Evolutionary conservation across 2,888 invertebrate species (phyloP).

Genomic region (Ectemnius cavifrons): DNA sequence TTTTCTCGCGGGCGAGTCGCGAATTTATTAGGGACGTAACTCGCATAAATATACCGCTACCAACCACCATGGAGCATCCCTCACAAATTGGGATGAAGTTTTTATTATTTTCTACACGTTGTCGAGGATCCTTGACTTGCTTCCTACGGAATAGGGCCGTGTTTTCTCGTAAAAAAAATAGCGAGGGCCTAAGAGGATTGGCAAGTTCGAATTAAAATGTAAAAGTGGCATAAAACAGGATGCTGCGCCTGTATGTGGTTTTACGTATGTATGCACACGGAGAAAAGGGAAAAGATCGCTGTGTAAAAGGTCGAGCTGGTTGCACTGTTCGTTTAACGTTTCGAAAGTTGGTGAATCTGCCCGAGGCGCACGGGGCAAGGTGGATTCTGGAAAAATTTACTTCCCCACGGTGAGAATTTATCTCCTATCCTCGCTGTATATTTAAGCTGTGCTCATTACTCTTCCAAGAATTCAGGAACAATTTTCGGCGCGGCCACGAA

Average conservation of each 20-base stretch:
- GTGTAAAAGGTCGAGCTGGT: no score
- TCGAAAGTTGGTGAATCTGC: no score
- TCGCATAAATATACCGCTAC: slow-evolving; percentile 19
- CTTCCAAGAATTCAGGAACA: slow-evolving; percentile 13
- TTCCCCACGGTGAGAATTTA: slow-evolving; percentile 15
- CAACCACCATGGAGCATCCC: neutral
- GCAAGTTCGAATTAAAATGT: no score
- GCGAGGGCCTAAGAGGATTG: no score
- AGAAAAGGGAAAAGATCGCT: no score
- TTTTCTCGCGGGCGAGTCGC: neutral
- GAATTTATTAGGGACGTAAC: slow-evolving; percentile 32
- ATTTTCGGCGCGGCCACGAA: slow-evolving; percentile 11
- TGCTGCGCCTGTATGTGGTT: no score
- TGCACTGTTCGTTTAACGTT: no score
- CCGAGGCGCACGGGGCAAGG: no score
- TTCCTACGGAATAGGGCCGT: no score
- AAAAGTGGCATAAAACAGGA: no score
- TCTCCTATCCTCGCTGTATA: slow-evolving; percentile 20
- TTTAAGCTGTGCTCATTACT: slow-evolving; percentile 20
- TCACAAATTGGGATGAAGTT: slow-evolving; percentile 15
- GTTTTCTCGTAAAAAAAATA: no score
- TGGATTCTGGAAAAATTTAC: slow-evolving; percentile 13
- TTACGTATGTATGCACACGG: no score
- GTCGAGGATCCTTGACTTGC: neutral
- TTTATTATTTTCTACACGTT: slow-evolving; percentile 19